phyloP scores from a whole-genome alignment of 2,888 invertebrate genomes.

The Parthenolecanium corni region DNA sequence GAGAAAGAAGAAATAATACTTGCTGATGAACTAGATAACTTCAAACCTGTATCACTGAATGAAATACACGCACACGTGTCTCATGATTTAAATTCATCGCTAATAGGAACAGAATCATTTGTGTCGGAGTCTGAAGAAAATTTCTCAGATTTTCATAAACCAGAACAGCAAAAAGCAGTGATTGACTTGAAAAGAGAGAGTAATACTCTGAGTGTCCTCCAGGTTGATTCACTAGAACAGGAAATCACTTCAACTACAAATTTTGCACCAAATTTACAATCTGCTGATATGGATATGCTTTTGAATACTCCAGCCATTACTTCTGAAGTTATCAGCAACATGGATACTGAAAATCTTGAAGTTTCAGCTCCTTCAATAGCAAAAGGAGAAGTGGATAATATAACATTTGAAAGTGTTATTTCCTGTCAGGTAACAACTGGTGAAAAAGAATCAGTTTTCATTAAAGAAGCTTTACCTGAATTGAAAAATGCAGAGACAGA shows the following conservation, averaged over 20 bases:
- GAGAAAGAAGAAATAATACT: constrained; percentile 38
- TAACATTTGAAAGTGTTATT: constrained; percentile 38
- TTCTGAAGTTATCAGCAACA: constrained; percentile 7
- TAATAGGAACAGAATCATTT: constrained; percentile 40
- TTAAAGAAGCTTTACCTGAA: constrained; percentile 42
- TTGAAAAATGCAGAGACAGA: constrained; percentile 40
- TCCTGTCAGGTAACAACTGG: constrained; percentile 32
- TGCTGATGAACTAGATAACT: constrained; percentile 38
- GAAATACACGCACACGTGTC: constrained; percentile 41
- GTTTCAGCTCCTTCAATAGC: constrained; percentile 19
- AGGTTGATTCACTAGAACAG: constrained; percentile 6
- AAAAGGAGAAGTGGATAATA: constrained; percentile 33
- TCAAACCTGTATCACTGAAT: constrained; percentile 36
- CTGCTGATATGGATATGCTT: constrained; percentile 33
- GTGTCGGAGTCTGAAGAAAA: constrained; percentile 47
- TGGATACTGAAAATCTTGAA: not conserved
- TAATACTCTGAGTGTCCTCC: constrained; percentile 1
- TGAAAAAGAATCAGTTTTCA: constrained; percentile 45
- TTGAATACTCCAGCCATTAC: constrained; percentile 1
- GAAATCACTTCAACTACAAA: not conserved
- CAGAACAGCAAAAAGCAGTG: constrained; percentile 33
- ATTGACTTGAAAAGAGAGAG: constrained; percentile 33
- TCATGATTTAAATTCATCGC: constrained; percentile 36
- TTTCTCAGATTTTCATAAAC: constrained; percentile 35
- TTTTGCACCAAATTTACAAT: constrained; percentile 34